Evolutionary conservation across 2,797 vertebrate species (phyloP).

Genomic region (Eutrigla gurnardus): DNA sequence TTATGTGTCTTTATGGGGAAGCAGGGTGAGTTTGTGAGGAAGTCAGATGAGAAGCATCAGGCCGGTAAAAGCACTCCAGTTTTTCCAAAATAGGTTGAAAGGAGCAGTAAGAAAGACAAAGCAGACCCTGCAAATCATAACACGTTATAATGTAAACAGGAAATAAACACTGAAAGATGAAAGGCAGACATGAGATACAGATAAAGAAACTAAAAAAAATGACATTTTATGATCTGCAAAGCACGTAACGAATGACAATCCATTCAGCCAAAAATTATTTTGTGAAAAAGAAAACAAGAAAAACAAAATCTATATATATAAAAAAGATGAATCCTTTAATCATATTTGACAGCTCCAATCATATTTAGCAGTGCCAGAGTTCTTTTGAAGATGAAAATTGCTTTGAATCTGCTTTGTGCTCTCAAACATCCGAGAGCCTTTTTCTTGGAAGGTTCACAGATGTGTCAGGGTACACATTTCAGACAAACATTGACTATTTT

Average conservation of each 20-base stretch:
- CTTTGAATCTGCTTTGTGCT: constrained; percentile 3
- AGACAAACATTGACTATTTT: constrained; percentile 32
- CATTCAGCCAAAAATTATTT: not conserved
- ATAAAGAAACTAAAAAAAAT: not conserved
- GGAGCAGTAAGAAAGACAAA: constrained; percentile 3
- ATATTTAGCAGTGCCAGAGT: not conserved
- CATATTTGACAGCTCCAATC: constrained; percentile 20
- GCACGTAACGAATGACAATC: not conserved
- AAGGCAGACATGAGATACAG: not conserved
- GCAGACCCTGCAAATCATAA: not conserved
- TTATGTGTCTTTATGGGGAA: not conserved
- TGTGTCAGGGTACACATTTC: constrained; percentile 24
- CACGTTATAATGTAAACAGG: not conserved
- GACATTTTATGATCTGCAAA: constrained; percentile 1
- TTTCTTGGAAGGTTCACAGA: constrained; percentile 30
- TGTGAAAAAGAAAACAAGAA: not conserved
- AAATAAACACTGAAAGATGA: not conserved
- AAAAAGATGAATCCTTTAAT: constrained; percentile 16
- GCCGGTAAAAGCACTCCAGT: not conserved
- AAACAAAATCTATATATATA: not conserved
- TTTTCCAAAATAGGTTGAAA: not conserved
- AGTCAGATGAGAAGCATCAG: constrained; percentile 2
- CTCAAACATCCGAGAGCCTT: constrained; percentile 11
- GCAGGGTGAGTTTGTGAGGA: not conserved
- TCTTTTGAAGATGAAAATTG: constrained; percentile 1